phyloP scores from a whole-genome alignment of 2,797 vertebrate genomes.

The Coluber constrictor region DNA sequence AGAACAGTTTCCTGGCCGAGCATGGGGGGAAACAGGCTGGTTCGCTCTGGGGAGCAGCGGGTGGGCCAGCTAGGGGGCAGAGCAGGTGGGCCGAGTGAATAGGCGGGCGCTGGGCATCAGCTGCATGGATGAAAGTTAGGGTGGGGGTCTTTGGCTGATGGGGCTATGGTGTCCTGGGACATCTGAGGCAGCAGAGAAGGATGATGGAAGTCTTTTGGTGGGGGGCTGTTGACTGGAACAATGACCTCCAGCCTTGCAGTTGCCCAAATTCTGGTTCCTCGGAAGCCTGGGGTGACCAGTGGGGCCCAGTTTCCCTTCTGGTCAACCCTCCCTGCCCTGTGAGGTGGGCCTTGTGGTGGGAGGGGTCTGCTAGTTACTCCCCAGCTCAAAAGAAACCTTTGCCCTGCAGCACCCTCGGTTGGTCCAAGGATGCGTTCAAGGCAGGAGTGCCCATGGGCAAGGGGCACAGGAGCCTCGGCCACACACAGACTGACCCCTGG shows the following conservation, averaged over 20 bases:
- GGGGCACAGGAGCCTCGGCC: background rate
- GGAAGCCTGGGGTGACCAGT: accelerated
- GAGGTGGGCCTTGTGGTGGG: no score
- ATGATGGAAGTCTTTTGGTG: background rate
- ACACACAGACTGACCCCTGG: no score
- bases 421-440: background rate
- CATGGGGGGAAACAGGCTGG: background rate
- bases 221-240: background rate
- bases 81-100: no score
- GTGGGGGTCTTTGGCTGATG: background rate
- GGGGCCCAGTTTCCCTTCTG: background rate
- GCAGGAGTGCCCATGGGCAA: background rate
- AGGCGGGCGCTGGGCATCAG: background rate
- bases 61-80: no score
- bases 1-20: background rate
- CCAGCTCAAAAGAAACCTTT: background rate
- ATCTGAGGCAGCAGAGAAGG: background rate
- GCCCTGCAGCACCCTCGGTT: background rate
- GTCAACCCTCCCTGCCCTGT: background rate
- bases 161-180: background rate
- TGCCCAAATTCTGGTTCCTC: background rate
- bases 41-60: background rate
- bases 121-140: background rate
- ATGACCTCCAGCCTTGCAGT: background rate
- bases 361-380: no score